Conservation (phyloP, 2,888 invertebrate genomes). For the Lydus trimaculatus region DNA sequence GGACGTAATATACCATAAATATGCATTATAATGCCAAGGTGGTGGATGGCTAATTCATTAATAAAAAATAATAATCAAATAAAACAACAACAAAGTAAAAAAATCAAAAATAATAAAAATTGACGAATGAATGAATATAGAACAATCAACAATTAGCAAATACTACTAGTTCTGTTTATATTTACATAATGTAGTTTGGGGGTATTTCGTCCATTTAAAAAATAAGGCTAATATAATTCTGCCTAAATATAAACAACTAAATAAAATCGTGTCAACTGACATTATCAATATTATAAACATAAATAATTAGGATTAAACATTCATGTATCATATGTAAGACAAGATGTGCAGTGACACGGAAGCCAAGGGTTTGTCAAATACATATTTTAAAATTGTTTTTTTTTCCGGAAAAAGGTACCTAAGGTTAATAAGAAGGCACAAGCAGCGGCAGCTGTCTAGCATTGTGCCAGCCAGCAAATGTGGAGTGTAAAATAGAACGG, state of each 20-base stretch:
- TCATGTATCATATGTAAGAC: slow-evolving; percentile 49
- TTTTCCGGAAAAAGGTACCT: slow-evolving; percentile 45
- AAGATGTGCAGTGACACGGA: slow-evolving; percentile 57
- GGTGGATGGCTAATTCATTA: slow-evolving; percentile 8
- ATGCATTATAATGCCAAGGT: slow-evolving; percentile 34
- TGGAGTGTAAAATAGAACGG: slow-evolving; percentile 53
- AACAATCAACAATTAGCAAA: slow-evolving; percentile 43
- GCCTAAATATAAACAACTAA: slow-evolving; percentile 54
- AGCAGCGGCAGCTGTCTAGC: slow-evolving; percentile 55
- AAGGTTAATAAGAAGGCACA: slow-evolving; percentile 58
- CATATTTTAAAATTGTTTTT: slow-evolving; percentile 11
- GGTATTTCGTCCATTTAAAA: slow-evolving; percentile 59
- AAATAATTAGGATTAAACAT: slow-evolving; percentile 35
- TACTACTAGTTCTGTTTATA: slow-evolving; percentile 57
- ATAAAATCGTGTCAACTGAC: slow-evolving; percentile 52
- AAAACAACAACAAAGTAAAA: slow-evolving; percentile 20
- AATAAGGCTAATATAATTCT: slow-evolving; percentile 48
- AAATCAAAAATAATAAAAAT: slow-evolving; percentile 36
- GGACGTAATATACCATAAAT: slow-evolving; percentile 57
- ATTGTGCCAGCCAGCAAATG: slow-evolving; percentile 45
- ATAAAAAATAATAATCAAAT: slow-evolving; percentile 16
- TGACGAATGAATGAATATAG: slow-evolving; percentile 33
- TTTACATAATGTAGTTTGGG: slow-evolving; percentile 56
- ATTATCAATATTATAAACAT: slow-evolving; percentile 35
- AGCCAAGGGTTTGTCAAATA: slow-evolving; percentile 46